Base-by-base conservation (phyloP, 2,888 invertebrate species). In the Melieria crassipennis region DNA sequence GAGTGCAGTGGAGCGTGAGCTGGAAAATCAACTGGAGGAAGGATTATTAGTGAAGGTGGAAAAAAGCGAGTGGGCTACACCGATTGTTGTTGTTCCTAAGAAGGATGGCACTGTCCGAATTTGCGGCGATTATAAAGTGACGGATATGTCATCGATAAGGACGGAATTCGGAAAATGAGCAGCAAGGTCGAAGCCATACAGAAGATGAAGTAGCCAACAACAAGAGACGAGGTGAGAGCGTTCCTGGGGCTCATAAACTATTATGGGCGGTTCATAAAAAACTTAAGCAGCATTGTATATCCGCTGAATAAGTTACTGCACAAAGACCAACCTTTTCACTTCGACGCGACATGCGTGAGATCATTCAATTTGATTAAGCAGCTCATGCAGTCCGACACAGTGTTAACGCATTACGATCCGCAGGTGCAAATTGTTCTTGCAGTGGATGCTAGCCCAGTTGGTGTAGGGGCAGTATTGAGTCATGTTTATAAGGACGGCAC, bases 391-490 rank as follows among this genome's bases (percentile, higher is more conserved):
- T 61, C 61, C 6, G 46, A 61, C 7, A 45, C 46, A 46, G 61
- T 79, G 45, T 71, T 82, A 7, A 73, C 70, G 5, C 81, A 79
- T 70, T 83, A 77, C 61, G 74, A 83, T 65, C 75, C 79, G 5
- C 76, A 76, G 11, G 6, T 5, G 57, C 57, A 16, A 7, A 42
- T 57, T 5, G n/a, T 78, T 43, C 61, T 83, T 45, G 78, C 79
- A 4, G 84, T 46, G 75, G 81, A 83, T 74, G 81, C 82, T 6
- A 76, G 75, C 13, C 76, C 78, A 5, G 74, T 71, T 30, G 80
- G 77, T 0, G 77, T 81, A 9, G 80, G 79, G 0, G 81, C 86
- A 3, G 84, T 85, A 5, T 66, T 86, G 13, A 79, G 79, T 3
- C 84, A 86, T 71, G 73, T 75, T 30, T 63, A 7, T 16, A 42